Evolutionary conservation across 1,140 invertebrate species (phyloP), one percentile per base, ranked within the genome.

Genomic region (Danaus plexippus): DNA sequence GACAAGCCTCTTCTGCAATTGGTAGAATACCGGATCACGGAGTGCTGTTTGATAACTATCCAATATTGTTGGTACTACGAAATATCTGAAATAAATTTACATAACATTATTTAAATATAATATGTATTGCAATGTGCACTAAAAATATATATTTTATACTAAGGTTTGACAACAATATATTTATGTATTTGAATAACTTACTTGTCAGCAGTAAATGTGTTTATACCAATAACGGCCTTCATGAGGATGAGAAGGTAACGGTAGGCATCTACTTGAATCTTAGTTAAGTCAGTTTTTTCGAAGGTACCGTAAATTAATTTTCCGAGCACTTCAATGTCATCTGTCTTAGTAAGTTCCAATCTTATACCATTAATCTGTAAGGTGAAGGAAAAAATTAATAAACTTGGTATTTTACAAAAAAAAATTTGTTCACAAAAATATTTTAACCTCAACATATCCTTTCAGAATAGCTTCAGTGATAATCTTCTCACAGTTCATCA

Each of bases 11-110:
- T 90, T 91, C 68, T 89, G 89, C 9, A 92, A 81, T 59, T 89
- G 87, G 70, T 89, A 93, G 87, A 92, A 92, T 9, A 88, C 85
- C 9, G 92, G 92, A 59, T 93, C 92, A 48, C 92, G 89, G n/a
- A 92, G 64, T 11, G 89, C 88, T 11, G 91, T 92, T 55, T 87
- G 75, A 64, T 87, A 90, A 42, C 79, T 72, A 62, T 90, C 88
- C 43, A 91, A 73, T 8, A 83, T 77, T 5, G 73, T 74, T 1
- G 90, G 89, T 9, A 85, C 65, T 2, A 83, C 67, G 54, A 88
- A 82, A 22, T 89, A 76, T 41, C 85, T 86, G 66, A 59, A 64
- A 66, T 18, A 59, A 42, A 52, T 54, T 11, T 15, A 41, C 45
- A 49, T 9, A 55, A 49, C n/a, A 42, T 6, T 32, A 7, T 52